Percentiles rank a stretch among this genome's conserved stretches.
phyloP scores from a whole-genome alignment of 2,888 invertebrate species.

The Calameuta idolon region DNA sequence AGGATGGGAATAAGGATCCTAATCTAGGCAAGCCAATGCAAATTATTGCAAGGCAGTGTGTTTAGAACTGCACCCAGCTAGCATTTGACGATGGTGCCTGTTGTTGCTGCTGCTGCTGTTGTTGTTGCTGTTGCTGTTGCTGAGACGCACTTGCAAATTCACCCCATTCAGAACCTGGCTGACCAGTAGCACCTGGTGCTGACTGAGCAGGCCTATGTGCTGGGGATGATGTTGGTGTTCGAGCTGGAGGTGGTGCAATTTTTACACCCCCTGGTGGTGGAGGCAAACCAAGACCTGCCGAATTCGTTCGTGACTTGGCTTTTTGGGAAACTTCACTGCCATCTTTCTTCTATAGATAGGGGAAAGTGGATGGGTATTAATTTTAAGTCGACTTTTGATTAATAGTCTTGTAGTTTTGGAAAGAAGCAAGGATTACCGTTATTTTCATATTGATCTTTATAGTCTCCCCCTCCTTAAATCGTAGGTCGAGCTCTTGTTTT shows the following conservation, averaged over 20 bases:
- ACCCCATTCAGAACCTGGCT: slow-evolving; percentile 78
- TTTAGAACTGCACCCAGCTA: slow-evolving; percentile 67
- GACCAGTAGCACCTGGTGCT: slow-evolving; percentile 63
- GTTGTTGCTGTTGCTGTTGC: slow-evolving; percentile 39
- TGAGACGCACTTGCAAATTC: slow-evolving; percentile 75
- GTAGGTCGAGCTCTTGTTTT: slow-evolving; percentile 88
- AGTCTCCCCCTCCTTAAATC: slow-evolving; percentile 99
- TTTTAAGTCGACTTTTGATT: slow-evolving; percentile 9
- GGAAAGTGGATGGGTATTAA: slow-evolving; percentile 24
- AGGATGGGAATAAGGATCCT: background rate
- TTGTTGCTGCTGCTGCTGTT: slow-evolving; percentile 35
- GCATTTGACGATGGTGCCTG: slow-evolving; percentile 55
- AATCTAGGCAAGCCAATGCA: background rate
- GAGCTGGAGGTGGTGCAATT: slow-evolving; percentile 81
- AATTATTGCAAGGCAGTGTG: background rate
- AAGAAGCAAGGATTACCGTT: slow-evolving; percentile 72
- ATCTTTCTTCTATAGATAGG: slow-evolving; percentile 82
- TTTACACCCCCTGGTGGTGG: slow-evolving; percentile 86
- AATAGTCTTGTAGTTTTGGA: slow-evolving; percentile 73
- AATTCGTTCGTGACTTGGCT: slow-evolving; percentile 73
- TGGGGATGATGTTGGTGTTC: slow-evolving; percentile 77
- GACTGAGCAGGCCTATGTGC: slow-evolving; percentile 77
- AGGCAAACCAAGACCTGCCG: slow-evolving; percentile 74
- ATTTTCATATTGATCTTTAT: slow-evolving; percentile 99
- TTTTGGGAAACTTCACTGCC: slow-evolving; percentile 80